A percentile compares a stretch with the other conserved stretches of the same genome.
Evolutionary conservation across 1,140 invertebrate species (phyloP).

Genomic region (Tetragnatha versicolor): DNA sequence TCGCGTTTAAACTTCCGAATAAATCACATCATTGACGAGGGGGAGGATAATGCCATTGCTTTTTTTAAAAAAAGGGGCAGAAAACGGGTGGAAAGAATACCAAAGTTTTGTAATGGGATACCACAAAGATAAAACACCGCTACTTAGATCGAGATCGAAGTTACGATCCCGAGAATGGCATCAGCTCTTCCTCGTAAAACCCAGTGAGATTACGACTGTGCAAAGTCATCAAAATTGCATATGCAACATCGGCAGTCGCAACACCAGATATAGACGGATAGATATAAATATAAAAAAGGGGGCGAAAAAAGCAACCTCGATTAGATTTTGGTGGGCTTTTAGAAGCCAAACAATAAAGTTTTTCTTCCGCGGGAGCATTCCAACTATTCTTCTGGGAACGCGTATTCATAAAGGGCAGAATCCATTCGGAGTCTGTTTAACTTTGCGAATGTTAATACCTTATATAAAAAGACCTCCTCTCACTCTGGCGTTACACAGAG

Average conservation of each 20-base stretch:
- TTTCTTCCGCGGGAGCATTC: conserved; percentile 41
- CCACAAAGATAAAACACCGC: too few relatives aligned
- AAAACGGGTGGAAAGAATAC: too few relatives aligned
- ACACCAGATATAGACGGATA: neutral
- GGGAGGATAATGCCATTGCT: too few relatives aligned
- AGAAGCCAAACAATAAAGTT: conserved; percentile 50
- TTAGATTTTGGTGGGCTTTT: conserved; percentile 28
- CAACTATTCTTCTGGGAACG: conserved; percentile 48
- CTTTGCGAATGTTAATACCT: conserved; percentile 43
- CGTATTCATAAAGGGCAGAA: conserved; percentile 31
- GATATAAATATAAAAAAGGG: neutral
- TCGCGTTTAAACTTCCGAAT: too few relatives aligned
- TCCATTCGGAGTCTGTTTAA: conserved; percentile 48
- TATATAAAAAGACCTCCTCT: too few relatives aligned
- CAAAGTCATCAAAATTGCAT: conserved; percentile 41
- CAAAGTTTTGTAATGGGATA: too few relatives aligned
- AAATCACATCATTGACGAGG: too few relatives aligned
- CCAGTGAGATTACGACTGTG: conserved; percentile 15
- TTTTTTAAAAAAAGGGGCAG: too few relatives aligned
- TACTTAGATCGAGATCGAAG: too few relatives aligned
- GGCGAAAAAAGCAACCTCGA: conserved; percentile 14
- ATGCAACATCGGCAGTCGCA: conserved; percentile 11
- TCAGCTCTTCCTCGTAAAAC: neutral
- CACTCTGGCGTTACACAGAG: too few relatives aligned
- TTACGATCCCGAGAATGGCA: too few relatives aligned